These are phyloP conservation scores for Diadophis punctatus DNA, from an alignment of 2,113 vertebrate species.

Conservation along the genomic window DNA sequence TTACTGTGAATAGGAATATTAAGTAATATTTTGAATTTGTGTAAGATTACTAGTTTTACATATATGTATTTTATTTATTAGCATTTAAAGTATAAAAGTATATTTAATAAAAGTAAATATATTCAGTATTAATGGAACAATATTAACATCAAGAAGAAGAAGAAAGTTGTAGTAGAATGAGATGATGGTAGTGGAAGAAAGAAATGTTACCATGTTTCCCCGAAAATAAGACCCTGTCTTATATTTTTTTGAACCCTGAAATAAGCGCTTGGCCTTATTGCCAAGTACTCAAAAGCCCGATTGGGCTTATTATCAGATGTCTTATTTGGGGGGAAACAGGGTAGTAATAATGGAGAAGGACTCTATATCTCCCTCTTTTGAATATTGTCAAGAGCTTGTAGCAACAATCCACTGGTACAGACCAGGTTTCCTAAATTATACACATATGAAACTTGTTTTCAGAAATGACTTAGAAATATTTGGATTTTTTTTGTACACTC, in stretches of 20 bases:
- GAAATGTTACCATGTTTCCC: too few relatives aligned
- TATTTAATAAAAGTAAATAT: not conserved
- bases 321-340: not conserved
- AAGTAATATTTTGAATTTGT: conserved; percentile 32
- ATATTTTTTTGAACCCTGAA: too few relatives aligned
- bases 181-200: not conserved
- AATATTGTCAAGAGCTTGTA: not conserved
- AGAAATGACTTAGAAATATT: conserved; percentile 5
- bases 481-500: conserved; percentile 16
- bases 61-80: not conserved
- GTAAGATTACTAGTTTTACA: conserved; percentile 11
- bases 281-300: too few relatives aligned
- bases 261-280: too few relatives aligned
- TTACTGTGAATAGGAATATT: not conserved
- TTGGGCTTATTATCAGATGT: too few relatives aligned
- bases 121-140: not conserved
- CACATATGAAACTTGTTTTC: not conserved
- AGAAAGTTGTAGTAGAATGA: not conserved
- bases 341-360: not conserved
- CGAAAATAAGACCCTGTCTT: too few relatives aligned
- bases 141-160: not conserved
- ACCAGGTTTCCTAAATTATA: not conserved
- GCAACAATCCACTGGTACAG: not conserved
- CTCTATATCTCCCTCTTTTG: not conserved
- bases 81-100: not conserved